Evolutionary conservation across 2,888 invertebrate species (phyloP).

Genomic region (Cheilosia vernalis): DNA sequence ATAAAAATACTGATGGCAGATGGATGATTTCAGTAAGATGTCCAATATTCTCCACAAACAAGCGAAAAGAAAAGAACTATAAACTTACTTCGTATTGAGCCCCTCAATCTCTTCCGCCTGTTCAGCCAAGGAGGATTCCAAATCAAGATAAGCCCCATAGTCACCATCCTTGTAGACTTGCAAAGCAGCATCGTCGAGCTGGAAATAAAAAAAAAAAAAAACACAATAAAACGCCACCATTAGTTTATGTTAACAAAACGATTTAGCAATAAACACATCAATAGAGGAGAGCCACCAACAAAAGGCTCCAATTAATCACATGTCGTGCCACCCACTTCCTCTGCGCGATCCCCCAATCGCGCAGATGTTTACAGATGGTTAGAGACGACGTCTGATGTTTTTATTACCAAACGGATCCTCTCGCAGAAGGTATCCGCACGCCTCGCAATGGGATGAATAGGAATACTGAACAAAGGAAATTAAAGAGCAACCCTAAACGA

Average conservation of each 20-base stretch:
- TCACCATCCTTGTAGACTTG: conserved; percentile 99
- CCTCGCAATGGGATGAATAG: conserved; percentile 18
- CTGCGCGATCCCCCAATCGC: conserved; percentile 16
- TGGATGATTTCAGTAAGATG: not conserved
- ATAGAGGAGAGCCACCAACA: conserved; percentile 30
- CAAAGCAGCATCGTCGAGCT: conserved; percentile 98
- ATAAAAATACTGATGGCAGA: not conserved
- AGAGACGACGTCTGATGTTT: conserved; percentile 55
- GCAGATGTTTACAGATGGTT: conserved; percentile 16
- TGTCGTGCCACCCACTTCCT: conserved; percentile 75
- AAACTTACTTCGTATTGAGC: conserved; percentile 94
- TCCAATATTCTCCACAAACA: not conserved
- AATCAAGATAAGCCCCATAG: conserved; percentile 97
- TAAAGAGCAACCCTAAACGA: conserved; percentile 72
- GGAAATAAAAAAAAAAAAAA: conserved; percentile 82
- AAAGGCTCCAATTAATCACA: conserved; percentile 71
- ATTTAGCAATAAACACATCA: conserved; percentile 62
- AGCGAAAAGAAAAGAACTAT: not conserved
- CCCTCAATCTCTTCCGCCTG: conserved; percentile 99
- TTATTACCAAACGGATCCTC: conserved; percentile 62
- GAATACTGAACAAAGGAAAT: conserved; percentile 69
- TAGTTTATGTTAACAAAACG: conserved; percentile 62
- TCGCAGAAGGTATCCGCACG: conserved; percentile 35
- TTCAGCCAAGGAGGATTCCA: conserved; percentile 97
- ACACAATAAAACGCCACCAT: conserved; percentile 34